Percentiles rank a stretch among this genome's conserved stretches.
phyloP scores from a whole-genome alignment of 2,888 invertebrate species.

The Noctua janthe region DNA sequence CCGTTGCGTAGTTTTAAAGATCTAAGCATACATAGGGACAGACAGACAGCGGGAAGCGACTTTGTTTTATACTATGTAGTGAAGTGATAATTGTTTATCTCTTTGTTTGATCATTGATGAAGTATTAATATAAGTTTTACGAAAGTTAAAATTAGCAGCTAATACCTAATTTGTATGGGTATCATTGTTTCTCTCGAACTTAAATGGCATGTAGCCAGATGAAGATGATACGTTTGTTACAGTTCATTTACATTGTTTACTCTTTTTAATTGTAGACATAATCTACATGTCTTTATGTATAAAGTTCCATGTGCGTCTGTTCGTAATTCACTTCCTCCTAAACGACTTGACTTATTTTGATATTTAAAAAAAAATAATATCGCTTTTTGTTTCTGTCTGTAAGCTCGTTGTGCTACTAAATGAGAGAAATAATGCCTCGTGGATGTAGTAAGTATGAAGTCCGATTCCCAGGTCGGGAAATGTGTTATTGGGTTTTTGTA shows the following conservation, averaged over 20 bases:
- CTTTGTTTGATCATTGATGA: conserved; percentile 32
- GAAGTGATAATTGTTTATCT: neutral
- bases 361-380: neutral
- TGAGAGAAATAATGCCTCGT: neutral
- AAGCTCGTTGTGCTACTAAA: neutral
- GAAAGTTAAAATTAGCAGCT: conserved; percentile 17
- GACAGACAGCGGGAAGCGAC: too few species aligned
- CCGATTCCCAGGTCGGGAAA: neutral
- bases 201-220: conserved; percentile 30
- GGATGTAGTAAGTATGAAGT: neutral
- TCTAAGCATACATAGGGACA: too few species aligned
- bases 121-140: conserved; percentile 19
- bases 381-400: neutral
- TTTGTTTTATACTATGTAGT: too few species aligned
- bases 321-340: neutral
- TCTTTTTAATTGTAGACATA: neutral
- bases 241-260: conserved; percentile 43
- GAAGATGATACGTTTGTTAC: conserved; percentile 5
- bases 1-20: too few species aligned
- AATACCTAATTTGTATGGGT: conserved; percentile 18
- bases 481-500: neutral
- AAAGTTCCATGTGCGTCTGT: neutral
- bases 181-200: neutral
- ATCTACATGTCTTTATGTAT: neutral
- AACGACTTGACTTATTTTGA: neutral